phyloP scores from a whole-genome alignment of 2,888 invertebrate genomes.

The Cactoblastis cactorum region DNA sequence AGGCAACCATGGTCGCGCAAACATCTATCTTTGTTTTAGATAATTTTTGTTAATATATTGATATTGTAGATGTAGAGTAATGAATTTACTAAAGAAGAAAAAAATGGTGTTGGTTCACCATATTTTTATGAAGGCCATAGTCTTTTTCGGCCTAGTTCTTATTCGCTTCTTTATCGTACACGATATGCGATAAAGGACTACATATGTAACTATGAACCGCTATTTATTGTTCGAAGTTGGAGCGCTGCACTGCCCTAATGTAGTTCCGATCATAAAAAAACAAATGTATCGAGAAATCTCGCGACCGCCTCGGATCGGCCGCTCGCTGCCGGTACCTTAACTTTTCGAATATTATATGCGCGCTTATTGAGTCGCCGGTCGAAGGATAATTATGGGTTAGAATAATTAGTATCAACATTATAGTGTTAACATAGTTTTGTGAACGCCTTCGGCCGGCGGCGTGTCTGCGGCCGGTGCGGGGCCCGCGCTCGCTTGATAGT shows the following conservation, averaged over 20 bases:
- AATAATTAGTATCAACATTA: slow-evolving; percentile 39
- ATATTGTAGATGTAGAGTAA: not conserved
- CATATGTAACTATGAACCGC: not conserved
- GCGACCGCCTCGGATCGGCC: slow-evolving; percentile 25
- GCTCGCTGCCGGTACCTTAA: slow-evolving; percentile 32
- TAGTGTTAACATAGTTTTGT: slow-evolving; percentile 34
- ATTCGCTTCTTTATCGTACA: not conserved
- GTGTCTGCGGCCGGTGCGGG: slow-evolving; percentile 25
- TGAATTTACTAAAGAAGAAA: not conserved
- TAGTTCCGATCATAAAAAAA: no score
- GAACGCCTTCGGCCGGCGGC: slow-evolving; percentile 34
- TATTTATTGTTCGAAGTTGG: not conserved
- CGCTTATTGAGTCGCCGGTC: slow-evolving; percentile 34
- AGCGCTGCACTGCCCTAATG: not conserved
- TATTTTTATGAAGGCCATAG: not conserved
- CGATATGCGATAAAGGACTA: not conserved
- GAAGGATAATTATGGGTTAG: slow-evolving; percentile 48
- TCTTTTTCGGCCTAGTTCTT: not conserved
- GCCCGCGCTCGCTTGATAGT: slow-evolving; percentile 43
- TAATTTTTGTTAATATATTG: not conserved
- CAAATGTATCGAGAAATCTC: no score
- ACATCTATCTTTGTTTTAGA: not conserved
- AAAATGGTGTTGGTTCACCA: not conserved
- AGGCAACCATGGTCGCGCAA: not conserved
- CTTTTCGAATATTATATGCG: slow-evolving; percentile 37